Conservation (phyloP, 2,888 invertebrate genomes). For the Phymatocera aterrima region DNA sequence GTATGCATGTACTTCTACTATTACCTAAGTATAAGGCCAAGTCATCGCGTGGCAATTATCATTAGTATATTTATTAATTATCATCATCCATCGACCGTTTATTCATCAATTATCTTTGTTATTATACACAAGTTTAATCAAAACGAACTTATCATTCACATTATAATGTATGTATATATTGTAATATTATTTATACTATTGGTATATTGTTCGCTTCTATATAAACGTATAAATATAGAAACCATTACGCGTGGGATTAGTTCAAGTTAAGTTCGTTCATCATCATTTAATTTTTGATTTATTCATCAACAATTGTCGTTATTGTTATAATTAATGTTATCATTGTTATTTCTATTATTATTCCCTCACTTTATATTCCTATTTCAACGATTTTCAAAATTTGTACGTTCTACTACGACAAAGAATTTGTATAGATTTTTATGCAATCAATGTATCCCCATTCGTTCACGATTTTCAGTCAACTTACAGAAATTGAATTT, state of each 20-base stretch:
- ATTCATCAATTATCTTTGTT: neutral
- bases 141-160: neutral
- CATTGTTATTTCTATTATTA: no score
- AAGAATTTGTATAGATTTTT: no score
- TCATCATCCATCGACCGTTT: no score
- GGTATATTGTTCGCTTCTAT: conserved; percentile 49
- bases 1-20: no score
- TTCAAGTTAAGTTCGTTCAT: no score
- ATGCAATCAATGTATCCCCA: neutral
- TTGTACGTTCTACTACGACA: neutral
- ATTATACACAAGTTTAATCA: neutral
- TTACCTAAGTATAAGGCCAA: conserved; percentile 23
- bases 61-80: no score
- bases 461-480: neutral
- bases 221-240: conserved; percentile 66
- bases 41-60: conserved; percentile 18
- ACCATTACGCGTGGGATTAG: conserved; percentile 60
- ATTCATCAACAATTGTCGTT: neutral
- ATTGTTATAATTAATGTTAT: neutral
- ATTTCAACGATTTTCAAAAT: conserved; percentile 36
- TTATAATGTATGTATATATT: neutral
- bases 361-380: neutral
- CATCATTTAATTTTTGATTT: no score
- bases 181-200: neutral
- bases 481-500: no score